Conservation (phyloP, 2,888 invertebrate genomes). For the Thumatha senex region DNA sequence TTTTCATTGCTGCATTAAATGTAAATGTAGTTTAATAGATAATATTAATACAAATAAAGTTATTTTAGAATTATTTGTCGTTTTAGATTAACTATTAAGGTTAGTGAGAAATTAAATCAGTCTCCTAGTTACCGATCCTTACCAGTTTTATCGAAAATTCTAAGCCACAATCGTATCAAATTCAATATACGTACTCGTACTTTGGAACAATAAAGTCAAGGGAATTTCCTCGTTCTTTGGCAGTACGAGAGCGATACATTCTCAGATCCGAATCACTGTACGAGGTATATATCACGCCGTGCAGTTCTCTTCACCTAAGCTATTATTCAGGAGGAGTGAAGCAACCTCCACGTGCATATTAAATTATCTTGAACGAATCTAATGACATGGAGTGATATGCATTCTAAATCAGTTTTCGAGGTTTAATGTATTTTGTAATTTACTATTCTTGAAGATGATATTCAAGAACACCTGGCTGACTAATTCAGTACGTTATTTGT, state of each 20-base stretch:
- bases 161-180: too few relatives aligned
- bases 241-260: not conserved
- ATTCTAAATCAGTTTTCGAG: not conserved
- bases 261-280: not conserved
- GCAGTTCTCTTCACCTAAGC: slow-evolving; percentile 2
- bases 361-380: slow-evolving; percentile 6
- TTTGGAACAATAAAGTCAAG: not conserved
- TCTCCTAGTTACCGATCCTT: too few relatives aligned
- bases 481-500: too few relatives aligned
- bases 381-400: not conserved
- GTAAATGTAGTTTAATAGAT: too few relatives aligned
- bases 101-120: too few relatives aligned
- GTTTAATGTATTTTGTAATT: not conserved
- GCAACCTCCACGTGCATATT: slow-evolving; percentile 11
- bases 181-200: too few relatives aligned
- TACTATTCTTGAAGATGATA: not conserved
- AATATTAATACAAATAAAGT: too few relatives aligned
- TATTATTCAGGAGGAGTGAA: slow-evolving; percentile 7
- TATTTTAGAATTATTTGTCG: too few relatives aligned
- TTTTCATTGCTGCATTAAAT: too few relatives aligned
- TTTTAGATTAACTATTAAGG: too few relatives aligned
- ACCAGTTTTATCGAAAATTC: too few relatives aligned
- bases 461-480: too few relatives aligned
- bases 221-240: not conserved
- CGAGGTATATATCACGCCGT: not conserved